Evolutionary conservation across 2,113 vertebrate species (phyloP).

Genomic region (Daphoenositta chrysoptera): DNA sequence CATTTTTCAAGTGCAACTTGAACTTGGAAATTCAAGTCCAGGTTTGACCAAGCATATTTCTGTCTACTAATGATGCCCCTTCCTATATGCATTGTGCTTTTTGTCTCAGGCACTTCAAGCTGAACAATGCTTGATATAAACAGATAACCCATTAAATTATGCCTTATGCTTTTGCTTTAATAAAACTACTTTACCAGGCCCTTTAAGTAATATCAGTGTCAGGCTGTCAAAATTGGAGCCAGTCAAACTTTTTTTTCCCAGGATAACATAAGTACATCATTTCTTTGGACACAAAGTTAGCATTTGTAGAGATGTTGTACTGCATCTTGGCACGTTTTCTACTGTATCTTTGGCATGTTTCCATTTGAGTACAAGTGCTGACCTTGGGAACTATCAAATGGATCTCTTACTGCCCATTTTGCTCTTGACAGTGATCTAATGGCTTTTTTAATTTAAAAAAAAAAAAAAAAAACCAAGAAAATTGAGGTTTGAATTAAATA

Average conservation of each 20-base stretch:
- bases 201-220: conserved; percentile 22
- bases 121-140: conserved; percentile 27
- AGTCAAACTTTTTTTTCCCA: not conserved
- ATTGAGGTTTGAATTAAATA: conserved; percentile 5
- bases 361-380: not conserved
- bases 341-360: not conserved
- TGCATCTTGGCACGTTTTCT: conserved; percentile 26
- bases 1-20: not conserved
- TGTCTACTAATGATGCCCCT: not conserved
- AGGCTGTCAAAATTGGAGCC: conserved; percentile 2
- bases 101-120: conserved; percentile 19
- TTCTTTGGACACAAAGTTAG: not conserved
- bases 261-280: not conserved
- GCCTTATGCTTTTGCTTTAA: not conserved
- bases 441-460: not conserved
- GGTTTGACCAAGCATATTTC: not conserved
- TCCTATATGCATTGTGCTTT: not conserved
- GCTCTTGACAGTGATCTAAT: conserved; percentile 28
- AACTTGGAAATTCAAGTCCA: not conserved
- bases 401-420: conserved; percentile 41
- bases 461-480: not conserved
- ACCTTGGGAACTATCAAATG: conserved; percentile 29
- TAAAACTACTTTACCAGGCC: conserved; percentile 6
- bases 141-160: conserved; percentile 27
- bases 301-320: conserved; percentile 24